phyloP scores from a whole-genome alignment of 2,113 vertebrate genomes.

The Centropristis striata region DNA sequence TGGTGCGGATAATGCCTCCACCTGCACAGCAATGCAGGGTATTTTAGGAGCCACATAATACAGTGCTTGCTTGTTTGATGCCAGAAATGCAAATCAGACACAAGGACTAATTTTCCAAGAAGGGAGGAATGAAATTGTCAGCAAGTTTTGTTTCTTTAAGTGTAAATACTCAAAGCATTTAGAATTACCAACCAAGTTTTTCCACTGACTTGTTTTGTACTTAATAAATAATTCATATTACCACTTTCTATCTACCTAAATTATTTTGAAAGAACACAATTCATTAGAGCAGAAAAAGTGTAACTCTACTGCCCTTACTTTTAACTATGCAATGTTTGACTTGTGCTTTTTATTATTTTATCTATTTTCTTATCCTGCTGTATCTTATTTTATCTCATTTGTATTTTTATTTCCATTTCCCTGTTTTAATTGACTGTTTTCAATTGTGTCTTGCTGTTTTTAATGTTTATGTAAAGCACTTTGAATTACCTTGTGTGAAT shows the following conservation, averaged over 20 bases:
- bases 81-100: conserved; percentile 1
- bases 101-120: not conserved
- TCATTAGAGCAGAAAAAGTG: not conserved
- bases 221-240: not conserved
- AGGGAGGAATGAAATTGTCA: not conserved
- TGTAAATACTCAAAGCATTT: not conserved
- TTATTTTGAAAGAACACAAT: not conserved
- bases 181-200: not conserved
- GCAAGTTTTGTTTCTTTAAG: not conserved
- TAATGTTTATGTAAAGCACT: too few species aligned
- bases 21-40: conserved; percentile 11
- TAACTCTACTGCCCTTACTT: too few species aligned
- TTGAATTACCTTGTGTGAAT: too few species aligned
- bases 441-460: too few species aligned
- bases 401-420: too few species aligned
- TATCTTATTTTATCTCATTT: too few species aligned
- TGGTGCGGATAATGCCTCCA: conserved; percentile 6
- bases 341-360: too few species aligned
- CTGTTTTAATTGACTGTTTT: too few species aligned
- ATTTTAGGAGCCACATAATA: conserved; percentile 9
- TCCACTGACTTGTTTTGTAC: not conserved
- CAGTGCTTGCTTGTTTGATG: not conserved
- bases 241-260: not conserved
- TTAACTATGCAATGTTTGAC: too few species aligned
- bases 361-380: too few species aligned